Base-by-base conservation (phyloP, 2,888 invertebrate genomes). In the Capitulum mitella region DNA sequence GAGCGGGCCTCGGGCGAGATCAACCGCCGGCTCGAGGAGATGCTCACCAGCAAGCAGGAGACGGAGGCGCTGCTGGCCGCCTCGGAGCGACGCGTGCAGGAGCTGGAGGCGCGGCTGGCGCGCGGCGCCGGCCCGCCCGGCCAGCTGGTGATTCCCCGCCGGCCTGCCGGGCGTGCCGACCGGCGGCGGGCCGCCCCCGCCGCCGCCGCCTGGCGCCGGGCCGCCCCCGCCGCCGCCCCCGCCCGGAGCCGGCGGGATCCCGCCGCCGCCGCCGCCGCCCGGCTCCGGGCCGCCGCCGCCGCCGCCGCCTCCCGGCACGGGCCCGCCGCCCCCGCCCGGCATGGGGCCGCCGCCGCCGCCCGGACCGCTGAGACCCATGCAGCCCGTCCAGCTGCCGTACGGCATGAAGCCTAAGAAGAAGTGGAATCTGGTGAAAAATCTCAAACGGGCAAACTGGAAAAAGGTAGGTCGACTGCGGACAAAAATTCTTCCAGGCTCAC, bases 381-480 rank as follows among this genome's bases (percentile, higher is more conserved):
- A 83, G 81, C 83, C 83, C 78, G 86, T 83, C 43, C 80, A 82
- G 22, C 78, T 79, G 58, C 80, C 81, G 74, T 79, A 79, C 51
- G 82, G 81, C 32, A 80, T 83, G 80, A 81, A 81, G 0, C 75
- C 80, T 22, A 81, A 78, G 48, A 82, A 78, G 29, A 82, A 0
- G 86, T 87, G 83, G 86, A 94, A 95, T 84, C 94, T 95, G 0
- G 98, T 98, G 85, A 94, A 92, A 86, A 95, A 95, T 0, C 88
- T 97, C 83, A 97, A 98, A 85, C 89, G 96, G 81, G 94, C 96
- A 80, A 98, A 98, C 84, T 98, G 98, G 98, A 97, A 96, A 86
- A 92, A 94, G 84, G 91, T 91, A 83, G n/a, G n/a, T n/a, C n/a
- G n/a, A n/a, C n/a, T n/a, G n/a, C n/a, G n/a, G n/a, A n/a, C n/a